Evolutionary conservation across 2,113 vertebrate species (phyloP), one percentile per base, ranked within the genome.

Genomic region (Neomonachus schauinslandi): DNA sequence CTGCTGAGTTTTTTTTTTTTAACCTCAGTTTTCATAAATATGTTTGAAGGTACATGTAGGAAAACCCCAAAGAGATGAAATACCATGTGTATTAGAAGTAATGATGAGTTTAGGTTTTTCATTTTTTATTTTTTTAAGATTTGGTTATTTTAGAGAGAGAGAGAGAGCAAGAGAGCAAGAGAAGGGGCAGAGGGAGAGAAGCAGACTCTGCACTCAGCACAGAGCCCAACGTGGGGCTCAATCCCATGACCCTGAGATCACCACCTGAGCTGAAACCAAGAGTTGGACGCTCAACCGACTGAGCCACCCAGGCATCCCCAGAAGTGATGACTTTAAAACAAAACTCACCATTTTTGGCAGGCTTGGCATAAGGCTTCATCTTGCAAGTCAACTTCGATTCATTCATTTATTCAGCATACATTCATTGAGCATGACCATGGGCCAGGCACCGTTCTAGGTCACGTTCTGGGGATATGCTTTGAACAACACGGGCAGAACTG

Each of bases 331-430:
- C 53, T 39, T 28, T 6, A 28, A 46, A 13, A 42, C 49, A 28
- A 42, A 31, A 36, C 26, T 63, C 49, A 5, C 10, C 1, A 0
- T 15, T 28, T 26, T 16, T 0, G 0, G 51, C 46, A 18, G 36
- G 12, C 36, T 4, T 5, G 39, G 85, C 3, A 0, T 4, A 39
- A 67, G 59, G 11, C 46, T 26, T 26, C 49, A 0, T 1, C 59
- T 5, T 11, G 16, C 36, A 0, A 1, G 28, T 22, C 31, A 1
- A 2, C 22, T 31, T 3, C 1, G 19, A n/a, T 4, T 3, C 13
- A 0, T 3, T 18, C 13, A 12, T 1, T 18, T 16, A 12, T 11
- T 72, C 63, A 8, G 28, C 7, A 3, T 4, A 16, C 46, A 3
- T 26, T 26, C 71, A 14, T 1, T 18, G 28, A 72, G 22, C 33